Evolutionary conservation across 2,797 vertebrate genomes (phyloP), one percentile per base, ranked within the genome.

Genomic region (Galaxias olidus): DNA sequence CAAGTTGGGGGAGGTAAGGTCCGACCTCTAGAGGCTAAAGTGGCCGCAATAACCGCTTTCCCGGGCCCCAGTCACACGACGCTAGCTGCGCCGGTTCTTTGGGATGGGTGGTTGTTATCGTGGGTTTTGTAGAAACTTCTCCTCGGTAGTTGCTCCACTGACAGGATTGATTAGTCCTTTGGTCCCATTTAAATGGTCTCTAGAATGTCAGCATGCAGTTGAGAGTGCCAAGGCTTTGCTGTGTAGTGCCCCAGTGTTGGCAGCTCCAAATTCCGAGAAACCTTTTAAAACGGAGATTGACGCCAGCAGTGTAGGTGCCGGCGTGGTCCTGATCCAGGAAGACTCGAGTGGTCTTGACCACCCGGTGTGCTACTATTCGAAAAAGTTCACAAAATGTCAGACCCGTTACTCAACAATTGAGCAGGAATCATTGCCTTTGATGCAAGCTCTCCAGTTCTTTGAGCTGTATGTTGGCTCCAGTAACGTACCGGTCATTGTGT

Each of bases 261-360:
- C 59, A 0, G 45, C 61, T 2, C 61, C 61, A 4, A n/a, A 45
- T 5, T 70, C 64, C 1, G 10, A 1, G 5, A 14, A 10, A 13
- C 48, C 43, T 0, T 70, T 65, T n/a, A 70, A 59, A 13, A 8
- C 59, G n/a, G 61, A 63, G 14, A 47, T 68, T 1, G 66, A 53
- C 15, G 70, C 70, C 1, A 63, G 59, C 40, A 47, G 13, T 43
- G 14, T 40, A 8, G 65, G 66, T 1, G 46, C 47, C 1, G 66
- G 71, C 0, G 60, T 54, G 4, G 71, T 73, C 0, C n/a, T 61
- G 2, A 10, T 68, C 0, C 71, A 69, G 44, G 66, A 69, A n/a
- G 51, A 51, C 42, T 13, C 11, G 0, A 3, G 8, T 15, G 13
- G 30, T 0, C 43, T 66, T 9, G 58, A 66, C 6, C 53, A 64